Conservation (phyloP, 2,113 vertebrate genomes). For the Rutilus rutilus region DNA sequence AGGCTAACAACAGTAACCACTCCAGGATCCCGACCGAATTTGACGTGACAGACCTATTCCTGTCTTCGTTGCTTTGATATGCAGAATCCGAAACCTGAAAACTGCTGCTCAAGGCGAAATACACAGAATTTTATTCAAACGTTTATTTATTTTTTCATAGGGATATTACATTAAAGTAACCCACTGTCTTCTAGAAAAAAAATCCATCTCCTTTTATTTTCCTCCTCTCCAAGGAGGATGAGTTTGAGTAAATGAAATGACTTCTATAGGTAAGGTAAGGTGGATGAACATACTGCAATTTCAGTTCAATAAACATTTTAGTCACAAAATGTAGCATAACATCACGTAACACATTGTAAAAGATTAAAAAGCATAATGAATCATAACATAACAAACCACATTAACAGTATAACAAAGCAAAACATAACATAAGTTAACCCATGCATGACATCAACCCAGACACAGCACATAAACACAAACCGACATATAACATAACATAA, state of each 20-base stretch:
- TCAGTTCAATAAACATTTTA: not conserved
- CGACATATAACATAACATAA: not conserved
- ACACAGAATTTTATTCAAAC: slow-evolving; percentile 31
- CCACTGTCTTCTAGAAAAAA: slow-evolving; percentile 13
- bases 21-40: slow-evolving; percentile 43
- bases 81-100: slow-evolving; percentile 49
- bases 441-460: too few relatives aligned
- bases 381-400: not conserved
- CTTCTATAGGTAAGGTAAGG: slow-evolving; percentile 17
- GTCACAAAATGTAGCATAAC: not conserved
- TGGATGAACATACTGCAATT: slow-evolving; percentile 29
- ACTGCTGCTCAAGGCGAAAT: slow-evolving; percentile 52
- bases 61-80: slow-evolving; percentile 47
- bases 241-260: slow-evolving; percentile 30
- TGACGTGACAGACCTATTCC: slow-evolving; percentile 45
- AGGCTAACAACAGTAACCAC: slow-evolving; percentile 46
- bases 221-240: not conserved
- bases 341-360: not conserved
- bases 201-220: slow-evolving; percentile 31
- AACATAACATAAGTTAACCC: not conserved
- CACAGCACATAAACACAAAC: not conserved
- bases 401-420: not conserved
- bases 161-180: slow-evolving; percentile 48
- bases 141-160: not conserved
- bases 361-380: not conserved